Evolutionary conservation across 2,888 invertebrate species (phyloP), one percentile per base, ranked within the genome.

Genomic region (Epirrhoe tristata): DNA sequence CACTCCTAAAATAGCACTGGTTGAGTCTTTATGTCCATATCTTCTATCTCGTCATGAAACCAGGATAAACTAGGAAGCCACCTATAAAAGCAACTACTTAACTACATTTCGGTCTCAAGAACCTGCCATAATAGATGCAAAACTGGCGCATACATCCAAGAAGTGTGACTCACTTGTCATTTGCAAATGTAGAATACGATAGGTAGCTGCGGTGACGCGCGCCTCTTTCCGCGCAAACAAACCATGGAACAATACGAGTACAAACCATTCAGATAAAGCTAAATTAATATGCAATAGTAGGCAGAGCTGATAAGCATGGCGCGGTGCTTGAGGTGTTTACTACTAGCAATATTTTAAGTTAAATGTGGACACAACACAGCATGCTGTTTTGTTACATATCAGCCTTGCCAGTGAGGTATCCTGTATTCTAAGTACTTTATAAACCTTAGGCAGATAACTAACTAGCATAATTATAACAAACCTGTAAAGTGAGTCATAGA

Each of bases 251-350:
- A 16, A 48, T 48, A 48, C n/a, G n/a, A n/a, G n/a, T n/a, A 46
- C 48, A 12, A 6, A 16, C 48, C 14, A 48, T 48, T 54, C 14
- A 60, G 60, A 54, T 60, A 60, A 60, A 60, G 43, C 14, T 8
- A 14, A 31, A 60, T 60, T 60, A 60, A 46, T 60, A 60, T 53
- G 53, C 60, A 60, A 16, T 53, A 60, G 46, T 46, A 46, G 31
- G 60, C 32, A 34, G 43, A 46, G 54, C 60, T 34, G 60, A 61
- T 61, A 61, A 61, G 60, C 60, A 34, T 12, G 39, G 39, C 39
- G 39, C 12, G 39, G 10, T 8, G 39, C 39, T 12, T 43, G 39
- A 43, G 12, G 12, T 12, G 3, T 24, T 24, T 24, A 24, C 24
- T n/a, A n/a, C n/a, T n/a, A n/a, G n/a, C n/a, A n/a, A n/a, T n/a